phyloP scores from a whole-genome alignment of 2,797 vertebrate species.

The Pangasius krempfi region DNA sequence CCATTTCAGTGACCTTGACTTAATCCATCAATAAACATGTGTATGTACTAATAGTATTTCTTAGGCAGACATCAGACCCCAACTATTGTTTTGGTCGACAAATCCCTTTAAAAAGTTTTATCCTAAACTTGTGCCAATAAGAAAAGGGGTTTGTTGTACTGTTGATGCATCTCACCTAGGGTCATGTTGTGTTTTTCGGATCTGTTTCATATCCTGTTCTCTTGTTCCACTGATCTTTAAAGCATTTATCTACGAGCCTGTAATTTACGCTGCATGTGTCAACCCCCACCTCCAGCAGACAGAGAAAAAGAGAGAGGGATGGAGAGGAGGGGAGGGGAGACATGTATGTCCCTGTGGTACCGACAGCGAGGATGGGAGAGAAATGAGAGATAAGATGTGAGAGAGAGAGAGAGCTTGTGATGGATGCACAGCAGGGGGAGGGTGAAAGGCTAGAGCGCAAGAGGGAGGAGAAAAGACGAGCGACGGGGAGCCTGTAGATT shows the following conservation, averaged over 20 bases:
- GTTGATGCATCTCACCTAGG: not conserved
- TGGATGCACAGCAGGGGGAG: conserved; percentile 66
- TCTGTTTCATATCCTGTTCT: not conserved
- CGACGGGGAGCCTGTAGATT: conserved; percentile 76
- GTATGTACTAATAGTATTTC: not conserved
- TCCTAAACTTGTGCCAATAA: not conserved
- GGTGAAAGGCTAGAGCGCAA: conserved; percentile 42
- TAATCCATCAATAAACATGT: not conserved
- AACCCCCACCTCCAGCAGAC: not conserved
- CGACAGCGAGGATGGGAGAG: conserved; percentile 60
- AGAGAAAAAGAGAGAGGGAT: conserved; percentile 16
- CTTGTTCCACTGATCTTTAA: not conserved
- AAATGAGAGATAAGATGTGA: conserved; percentile 33
- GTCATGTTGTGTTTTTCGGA: not conserved
- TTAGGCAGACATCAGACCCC: not conserved
- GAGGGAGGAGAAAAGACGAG: conserved; percentile 64
- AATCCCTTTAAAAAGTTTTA: not conserved
- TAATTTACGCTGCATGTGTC: conserved; percentile 48
- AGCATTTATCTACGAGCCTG: conserved; percentile 37
- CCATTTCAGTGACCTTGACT: not conserved
- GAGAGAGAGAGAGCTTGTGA: conserved; percentile 50
- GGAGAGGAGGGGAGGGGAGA: conserved; percentile 8
- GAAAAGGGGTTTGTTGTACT: not conserved
- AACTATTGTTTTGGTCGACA: not conserved
- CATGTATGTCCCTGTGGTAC: conserved; percentile 36